Base-by-base conservation (phyloP, 2,888 invertebrate species). In the Nephrotoma guestfalica region DNA sequence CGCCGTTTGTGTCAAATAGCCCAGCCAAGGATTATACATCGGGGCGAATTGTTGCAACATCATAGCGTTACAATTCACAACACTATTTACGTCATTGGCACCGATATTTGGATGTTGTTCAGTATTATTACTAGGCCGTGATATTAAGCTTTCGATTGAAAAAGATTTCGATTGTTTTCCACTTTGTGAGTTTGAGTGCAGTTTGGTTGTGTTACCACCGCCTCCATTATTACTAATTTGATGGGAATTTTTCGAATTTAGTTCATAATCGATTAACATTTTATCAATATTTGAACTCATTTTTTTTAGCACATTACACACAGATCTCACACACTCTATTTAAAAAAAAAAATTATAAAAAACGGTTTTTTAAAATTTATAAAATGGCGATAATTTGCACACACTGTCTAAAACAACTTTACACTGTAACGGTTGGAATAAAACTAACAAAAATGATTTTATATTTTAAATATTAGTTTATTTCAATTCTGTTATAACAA, bases 11-110 rank as follows among this genome's bases (percentile, higher is more conserved):
- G 90, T 90, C 88, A 91, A 90, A 86, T 91, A 91, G 57, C 91
- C 91, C 87, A 91, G 89, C 91, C 91, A 91, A 83, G 91, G 91
- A 88, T 91, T 91, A 86, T 91, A 91, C 9, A 91, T 89, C 0
- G 91, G 90, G 6, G 41, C 13, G 15, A 84, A 42, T 41, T 84
- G 84, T 41, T 84, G 84, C n/a, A 86, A 91, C 91, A 88, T 91
- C 91, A 18, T 90, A 89, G 11, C 91, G 87, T 87, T 41, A 84
- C 42, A 41, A 84, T 84, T 84, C 41, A 84, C n/a, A 41, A 84
- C 42, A 84, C 13, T 84, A 84, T 84, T 41, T 83, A 41, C 84
- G 41, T 41, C 13, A 18, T 1, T 83, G 13, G 0, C 4, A 83
- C 30, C 3, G 30, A 30, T 30, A 30, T 30, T 30, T 30, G 30